Conservation (phyloP, 2,888 invertebrate species). For the Tyria jacobaeae region DNA sequence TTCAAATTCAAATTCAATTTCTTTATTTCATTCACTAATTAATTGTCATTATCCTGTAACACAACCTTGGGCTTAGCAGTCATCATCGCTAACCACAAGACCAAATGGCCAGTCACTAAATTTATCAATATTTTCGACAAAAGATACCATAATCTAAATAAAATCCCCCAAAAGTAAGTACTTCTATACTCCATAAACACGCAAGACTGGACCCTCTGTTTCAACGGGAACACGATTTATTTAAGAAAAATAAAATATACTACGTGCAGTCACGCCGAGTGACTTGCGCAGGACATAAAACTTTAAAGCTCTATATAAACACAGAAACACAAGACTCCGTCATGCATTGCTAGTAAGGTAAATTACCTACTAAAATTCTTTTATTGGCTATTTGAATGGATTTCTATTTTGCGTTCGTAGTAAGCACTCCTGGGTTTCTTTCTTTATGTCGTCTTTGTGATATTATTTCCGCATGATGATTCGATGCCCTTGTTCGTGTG, state of each 20-base stretch:
- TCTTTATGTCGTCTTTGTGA: too few relatives aligned
- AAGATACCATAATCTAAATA: constrained; percentile 2
- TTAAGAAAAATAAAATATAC: constrained; percentile 26
- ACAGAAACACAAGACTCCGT: constrained; percentile 2
- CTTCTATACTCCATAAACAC: constrained; percentile 10
- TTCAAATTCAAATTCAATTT: too few relatives aligned
- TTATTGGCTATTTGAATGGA: neutral
- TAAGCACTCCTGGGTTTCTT: too few relatives aligned
- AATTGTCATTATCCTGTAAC: too few relatives aligned
- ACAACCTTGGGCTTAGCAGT: too few relatives aligned
- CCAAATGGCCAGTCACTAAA: too few relatives aligned
- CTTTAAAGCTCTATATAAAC: constrained; percentile 22
- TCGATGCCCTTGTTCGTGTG: too few relatives aligned
- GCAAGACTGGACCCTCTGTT: constrained; percentile 12
- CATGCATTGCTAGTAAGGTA: neutral
- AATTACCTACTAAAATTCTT: neutral
- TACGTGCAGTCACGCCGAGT: constrained; percentile 15
- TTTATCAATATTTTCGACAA: neutral
- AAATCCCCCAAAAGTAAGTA: constrained; percentile 3
- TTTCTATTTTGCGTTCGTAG: too few relatives aligned
- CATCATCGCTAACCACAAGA: too few relatives aligned
- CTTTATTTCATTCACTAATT: too few relatives aligned
- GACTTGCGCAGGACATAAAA: constrained; percentile 16
- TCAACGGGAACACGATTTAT: constrained; percentile 21
- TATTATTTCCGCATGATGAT: too few relatives aligned